These are phyloP conservation scores for Aphelocoma californica DNA, from an alignment of 2,797 vertebrate genomes.

Conservation along the genomic window DNA sequence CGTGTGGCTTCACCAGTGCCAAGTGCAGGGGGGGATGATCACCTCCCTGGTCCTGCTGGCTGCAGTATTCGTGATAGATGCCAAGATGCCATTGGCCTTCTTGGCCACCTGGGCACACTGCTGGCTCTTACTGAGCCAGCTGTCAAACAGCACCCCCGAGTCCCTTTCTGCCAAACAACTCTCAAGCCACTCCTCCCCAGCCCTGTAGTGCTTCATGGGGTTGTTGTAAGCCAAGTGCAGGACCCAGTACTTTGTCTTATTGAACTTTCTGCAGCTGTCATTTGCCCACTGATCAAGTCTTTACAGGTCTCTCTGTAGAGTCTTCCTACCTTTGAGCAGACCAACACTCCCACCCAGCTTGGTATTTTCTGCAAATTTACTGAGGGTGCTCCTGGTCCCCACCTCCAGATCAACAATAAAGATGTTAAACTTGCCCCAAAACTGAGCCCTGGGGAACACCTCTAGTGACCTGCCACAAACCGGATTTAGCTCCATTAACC, in stretches of 20 bases:
- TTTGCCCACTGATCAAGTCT: too few species aligned
- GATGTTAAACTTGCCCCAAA: neutral
- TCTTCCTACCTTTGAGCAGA: neutral
- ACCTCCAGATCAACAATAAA: neutral
- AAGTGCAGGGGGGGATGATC: accelerated
- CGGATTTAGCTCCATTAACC: neutral
- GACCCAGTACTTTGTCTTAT: accelerated
- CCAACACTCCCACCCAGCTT: neutral
- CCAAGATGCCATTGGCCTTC: neutral
- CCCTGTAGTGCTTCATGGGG: accelerated
- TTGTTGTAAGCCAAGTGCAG: neutral
- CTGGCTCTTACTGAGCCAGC: neutral
- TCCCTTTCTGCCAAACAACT: neutral
- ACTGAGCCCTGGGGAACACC: neutral
- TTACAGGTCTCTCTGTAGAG: neutral
- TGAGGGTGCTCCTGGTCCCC: neutral
- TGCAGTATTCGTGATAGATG: neutral
- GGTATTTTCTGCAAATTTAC: neutral
- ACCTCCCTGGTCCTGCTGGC: neutral
- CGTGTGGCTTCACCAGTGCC: neutral
- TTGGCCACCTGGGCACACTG: neutral
- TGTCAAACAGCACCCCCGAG: neutral
- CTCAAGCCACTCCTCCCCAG: neutral
- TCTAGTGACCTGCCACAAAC: neutral
- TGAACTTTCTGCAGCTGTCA: neutral